Base-by-base conservation (phyloP, 2,797 vertebrate species). In the Prunella strophiata region DNA sequence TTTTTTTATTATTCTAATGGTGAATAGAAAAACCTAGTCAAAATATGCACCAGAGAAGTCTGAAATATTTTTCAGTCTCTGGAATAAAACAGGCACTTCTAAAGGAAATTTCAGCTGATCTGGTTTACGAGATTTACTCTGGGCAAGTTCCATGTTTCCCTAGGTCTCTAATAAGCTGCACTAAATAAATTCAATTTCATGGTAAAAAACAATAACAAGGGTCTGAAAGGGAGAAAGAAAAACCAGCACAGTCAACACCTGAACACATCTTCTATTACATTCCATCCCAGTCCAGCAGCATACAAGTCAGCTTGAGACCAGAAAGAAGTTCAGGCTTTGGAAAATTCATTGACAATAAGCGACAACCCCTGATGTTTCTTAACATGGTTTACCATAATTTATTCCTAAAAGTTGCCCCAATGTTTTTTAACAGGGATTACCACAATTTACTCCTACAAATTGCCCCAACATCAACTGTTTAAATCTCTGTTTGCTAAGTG, bases 291-390 rank as follows among this genome's bases (percentile, higher is more conserved):
- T 10, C 45, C 22, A 68, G 20, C 11, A 77, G 26, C 13, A 48
- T 18, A 27, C n/a, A 43, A 25, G 18, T 34, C 5, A 57, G 22
- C 16, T 27, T 43, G 66, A 75, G 70, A 61, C 5, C 26, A 19
- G 20, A 68, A 68, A 48, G 9, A 65, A 78, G 26, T 48, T 62
- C 38, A 85, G 34, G 22, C 30, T 83, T 71, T 51, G 17, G 16
- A 73, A 65, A 85, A 77, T 27, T 50, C 5, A 16, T 36, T 29
- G 30, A 66, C n/a, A 68, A 75, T 83, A 71, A 73, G 3, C 11
- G 11, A 48, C 26, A 52, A 14, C 0, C 1, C 2, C 4, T 15
- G 2, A 2, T 1, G 7, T 14, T 55, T 21, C 32, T 40, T 70
- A 61, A 32, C 14, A 14, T 6, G 32, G 15, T 19, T 54, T 93